A percentile compares a stretch with the other conserved stretches of the same genome.
These are phyloP conservation scores for Griposia aprilina DNA, from an alignment of 2,888 invertebrate species.

Conservation along the genomic window DNA sequence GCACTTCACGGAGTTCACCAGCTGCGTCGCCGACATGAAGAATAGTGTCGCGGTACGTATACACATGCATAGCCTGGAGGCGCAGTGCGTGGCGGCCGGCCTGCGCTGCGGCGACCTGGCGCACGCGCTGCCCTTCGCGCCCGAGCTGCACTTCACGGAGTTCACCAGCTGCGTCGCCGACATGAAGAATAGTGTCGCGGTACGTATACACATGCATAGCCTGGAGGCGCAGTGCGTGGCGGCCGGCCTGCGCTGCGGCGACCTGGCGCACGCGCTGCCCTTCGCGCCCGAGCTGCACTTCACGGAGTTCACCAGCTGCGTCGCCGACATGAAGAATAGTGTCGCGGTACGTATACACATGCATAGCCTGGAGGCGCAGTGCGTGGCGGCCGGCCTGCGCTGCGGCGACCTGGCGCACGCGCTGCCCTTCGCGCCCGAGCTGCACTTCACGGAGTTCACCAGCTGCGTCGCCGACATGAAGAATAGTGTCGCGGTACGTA, in stretches of 20 bases:
- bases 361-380: slow-evolving; percentile 92
- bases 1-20: slow-evolving; percentile 96
- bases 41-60: slow-evolving; percentile 95
- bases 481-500: slow-evolving; percentile 95
- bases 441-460: slow-evolving; percentile 96
- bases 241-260: slow-evolving; percentile 94
- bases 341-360: slow-evolving; percentile 92
- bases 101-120: slow-evolving; percentile 94
- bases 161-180: slow-evolving; percentile 96
- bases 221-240: slow-evolving; percentile 91
- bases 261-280: slow-evolving; percentile 96
- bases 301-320: slow-evolving; percentile 94
- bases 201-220: slow-evolving; percentile 87
- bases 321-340: slow-evolving; percentile 98
- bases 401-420: slow-evolving; percentile 96
- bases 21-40: slow-evolving; percentile 97
- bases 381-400: slow-evolving; percentile 92
- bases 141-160: slow-evolving; percentile 97
- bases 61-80: slow-evolving; percentile 92
- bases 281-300: slow-evolving; percentile 97
- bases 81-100: slow-evolving; percentile 92
- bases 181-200: slow-evolving; percentile 98
- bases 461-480: slow-evolving; percentile 98
- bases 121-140: slow-evolving; percentile 96
- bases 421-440: slow-evolving; percentile 96